A percentile compares a stretch with the other conserved stretches of the same genome.
phyloP scores from a whole-genome alignment of 2,888 invertebrate genomes.

The Heliconius ethilla region DNA sequence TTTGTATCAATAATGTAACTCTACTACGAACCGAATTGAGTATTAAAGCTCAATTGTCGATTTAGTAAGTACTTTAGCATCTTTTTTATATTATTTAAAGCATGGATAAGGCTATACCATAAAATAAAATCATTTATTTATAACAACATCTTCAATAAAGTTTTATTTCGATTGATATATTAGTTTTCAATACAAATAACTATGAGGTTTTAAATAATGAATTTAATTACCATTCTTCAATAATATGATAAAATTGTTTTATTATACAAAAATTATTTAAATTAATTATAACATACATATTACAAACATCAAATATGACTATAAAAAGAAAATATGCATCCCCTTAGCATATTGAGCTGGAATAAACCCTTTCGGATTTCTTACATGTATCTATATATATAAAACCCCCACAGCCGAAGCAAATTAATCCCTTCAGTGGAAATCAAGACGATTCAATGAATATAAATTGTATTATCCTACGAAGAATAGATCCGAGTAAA shows the following conservation, averaged over 20 bases:
- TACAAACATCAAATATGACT: neutral
- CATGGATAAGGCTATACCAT: too few species aligned
- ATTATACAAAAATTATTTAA: neutral
- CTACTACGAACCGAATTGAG: neutral
- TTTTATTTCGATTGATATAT: too few species aligned
- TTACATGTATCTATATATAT: conserved; percentile 31
- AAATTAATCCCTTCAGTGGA: conserved; percentile 40
- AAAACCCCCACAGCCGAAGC: conserved; percentile 29
- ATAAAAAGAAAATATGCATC: conserved; percentile 5
- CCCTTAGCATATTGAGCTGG: conserved; percentile 3
- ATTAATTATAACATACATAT: neutral
- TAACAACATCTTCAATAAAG: too few species aligned
- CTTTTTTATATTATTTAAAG: neutral
- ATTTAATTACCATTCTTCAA: too few species aligned
- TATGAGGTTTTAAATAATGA: too few species aligned
- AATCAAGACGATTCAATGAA: conserved; percentile 43
- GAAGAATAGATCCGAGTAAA: conserved; percentile 37
- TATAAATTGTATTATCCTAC: conserved; percentile 42
- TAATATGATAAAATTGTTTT: too few species aligned
- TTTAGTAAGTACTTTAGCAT: neutral
- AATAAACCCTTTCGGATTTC: conserved; percentile 18
- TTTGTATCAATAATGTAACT: too few species aligned
- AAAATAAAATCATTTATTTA: too few species aligned
- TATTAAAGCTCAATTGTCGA: neutral
- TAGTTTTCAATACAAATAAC: too few species aligned